Percentiles rank a stretch among this genome's conserved stretches.
Evolutionary conservation across 1,140 invertebrate genomes (phyloP).

Genomic region (Apis cerana): DNA sequence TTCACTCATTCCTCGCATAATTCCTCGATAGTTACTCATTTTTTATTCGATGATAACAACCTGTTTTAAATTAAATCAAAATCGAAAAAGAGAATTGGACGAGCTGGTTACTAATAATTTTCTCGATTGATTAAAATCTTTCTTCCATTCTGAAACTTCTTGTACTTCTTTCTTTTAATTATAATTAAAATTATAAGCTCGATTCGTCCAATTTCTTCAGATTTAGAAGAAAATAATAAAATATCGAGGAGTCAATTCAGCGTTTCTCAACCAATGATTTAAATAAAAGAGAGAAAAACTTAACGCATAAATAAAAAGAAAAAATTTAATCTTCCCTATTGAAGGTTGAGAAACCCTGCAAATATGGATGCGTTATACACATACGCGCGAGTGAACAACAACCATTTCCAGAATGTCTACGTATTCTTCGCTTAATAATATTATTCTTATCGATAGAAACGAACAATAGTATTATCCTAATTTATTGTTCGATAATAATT

Average conservation of each 20-base stretch:
- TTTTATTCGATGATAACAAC: background rate
- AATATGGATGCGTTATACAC: conserved; percentile 16
- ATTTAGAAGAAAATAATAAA: background rate
- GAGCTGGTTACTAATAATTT: background rate
- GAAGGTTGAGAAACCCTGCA: conserved; percentile 22
- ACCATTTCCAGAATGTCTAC: conserved; percentile 58
- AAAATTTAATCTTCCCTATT: background rate
- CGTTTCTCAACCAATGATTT: conserved; percentile 14
- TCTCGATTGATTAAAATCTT: background rate
- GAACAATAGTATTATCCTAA: conserved; percentile 13
- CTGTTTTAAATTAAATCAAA: background rate
- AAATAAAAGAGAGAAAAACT: too few relatives aligned
- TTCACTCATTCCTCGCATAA: background rate
- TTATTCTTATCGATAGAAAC: conserved; percentile 29
- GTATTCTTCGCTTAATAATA: conserved; percentile 14
- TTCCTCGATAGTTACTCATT: background rate
- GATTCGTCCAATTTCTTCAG: background rate
- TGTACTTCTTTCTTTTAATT: background rate
- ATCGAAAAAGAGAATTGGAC: background rate
- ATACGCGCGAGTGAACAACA: conserved; percentile 58
- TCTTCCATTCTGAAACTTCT: background rate
- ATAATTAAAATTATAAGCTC: too few relatives aligned
- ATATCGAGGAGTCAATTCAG: background rate
- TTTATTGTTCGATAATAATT: conserved; percentile 7
- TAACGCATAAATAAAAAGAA: too few relatives aligned